phyloP scores from a whole-genome alignment of 1,140 invertebrate species.

The Odontomachus brunneus region DNA sequence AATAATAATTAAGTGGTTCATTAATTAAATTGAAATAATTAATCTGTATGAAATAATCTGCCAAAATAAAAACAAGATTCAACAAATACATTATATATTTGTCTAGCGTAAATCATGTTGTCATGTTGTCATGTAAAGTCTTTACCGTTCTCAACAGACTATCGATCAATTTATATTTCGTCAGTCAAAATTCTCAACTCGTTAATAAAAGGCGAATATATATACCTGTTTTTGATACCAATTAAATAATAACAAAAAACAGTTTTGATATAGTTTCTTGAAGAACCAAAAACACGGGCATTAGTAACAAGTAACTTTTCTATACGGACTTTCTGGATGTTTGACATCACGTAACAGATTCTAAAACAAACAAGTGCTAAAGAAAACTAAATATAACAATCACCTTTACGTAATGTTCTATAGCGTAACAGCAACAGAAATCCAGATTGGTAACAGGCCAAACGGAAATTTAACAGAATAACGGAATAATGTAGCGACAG shows the following conservation, averaged over 20 bases:
- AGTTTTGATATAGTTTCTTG: constrained; percentile 26
- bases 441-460: too few species aligned
- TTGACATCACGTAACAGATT: constrained; percentile 52
- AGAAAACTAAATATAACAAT: too few species aligned
- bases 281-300: constrained; percentile 42
- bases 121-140: too few species aligned
- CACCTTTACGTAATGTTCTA: too few species aligned
- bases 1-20: constrained; percentile 1
- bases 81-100: constrained; percentile 1
- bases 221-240: constrained; percentile 48
- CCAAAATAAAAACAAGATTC: background rate
- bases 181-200: constrained; percentile 31
- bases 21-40: constrained; percentile 7
- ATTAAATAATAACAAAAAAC: constrained; percentile 43
- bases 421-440: too few species aligned
- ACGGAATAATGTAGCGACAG: constrained; percentile 28
- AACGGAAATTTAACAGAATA: constrained; percentile 59
- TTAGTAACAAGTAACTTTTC: constrained; percentile 32
- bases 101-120: background rate
- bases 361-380: too few species aligned
- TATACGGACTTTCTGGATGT: constrained; percentile 19
- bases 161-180: constrained; percentile 47
- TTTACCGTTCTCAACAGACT: constrained; percentile 1
- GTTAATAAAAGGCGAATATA: constrained; percentile 32
- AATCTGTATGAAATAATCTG: background rate